These are phyloP conservation scores for Harpegnathos saltator DNA, from an alignment of 1,140 invertebrate genomes.

Conservation along the genomic window DNA sequence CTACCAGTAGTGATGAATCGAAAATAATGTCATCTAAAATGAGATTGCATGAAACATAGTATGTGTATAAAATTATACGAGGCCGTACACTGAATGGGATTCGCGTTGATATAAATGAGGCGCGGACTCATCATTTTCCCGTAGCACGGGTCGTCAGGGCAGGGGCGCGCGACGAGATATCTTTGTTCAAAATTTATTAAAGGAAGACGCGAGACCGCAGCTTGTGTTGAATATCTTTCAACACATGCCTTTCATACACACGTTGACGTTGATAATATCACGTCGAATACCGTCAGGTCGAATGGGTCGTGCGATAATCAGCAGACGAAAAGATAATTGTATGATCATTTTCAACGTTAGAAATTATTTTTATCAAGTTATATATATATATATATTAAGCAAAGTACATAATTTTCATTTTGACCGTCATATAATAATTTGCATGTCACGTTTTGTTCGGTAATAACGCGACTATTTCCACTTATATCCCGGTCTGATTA, in stretches of 20 bases:
- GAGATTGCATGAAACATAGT: conserved; percentile 16
- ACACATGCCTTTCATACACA: conserved; percentile 20
- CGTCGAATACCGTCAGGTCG: not conserved
- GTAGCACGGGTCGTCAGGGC: not conserved
- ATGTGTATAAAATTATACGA: conserved; percentile 9
- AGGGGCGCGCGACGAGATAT: not conserved
- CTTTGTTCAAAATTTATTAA: conserved; percentile 33
- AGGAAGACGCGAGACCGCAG: conserved; percentile 18
- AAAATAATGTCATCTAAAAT: too few relatives aligned
- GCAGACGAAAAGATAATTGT: not conserved
- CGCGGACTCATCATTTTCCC: conserved; percentile 27
- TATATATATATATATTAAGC: not conserved
- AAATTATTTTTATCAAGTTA: not conserved
- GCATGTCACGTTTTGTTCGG: not conserved
- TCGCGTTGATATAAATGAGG: conserved; percentile 13
- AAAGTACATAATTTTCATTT: not conserved
- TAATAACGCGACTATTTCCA: not conserved
- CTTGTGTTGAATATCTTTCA: conserved; percentile 3
- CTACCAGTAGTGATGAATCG: too few relatives aligned
- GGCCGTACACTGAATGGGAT: conserved; percentile 5
- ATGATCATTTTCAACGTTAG: not conserved
- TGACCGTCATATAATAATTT: not conserved
- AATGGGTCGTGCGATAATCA: not conserved
- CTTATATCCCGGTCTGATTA: not conserved
- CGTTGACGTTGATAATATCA: not conserved